Evolutionary conservation across 1,140 invertebrate species (phyloP).

Genomic region (Zaprionus gabonicus): DNA sequence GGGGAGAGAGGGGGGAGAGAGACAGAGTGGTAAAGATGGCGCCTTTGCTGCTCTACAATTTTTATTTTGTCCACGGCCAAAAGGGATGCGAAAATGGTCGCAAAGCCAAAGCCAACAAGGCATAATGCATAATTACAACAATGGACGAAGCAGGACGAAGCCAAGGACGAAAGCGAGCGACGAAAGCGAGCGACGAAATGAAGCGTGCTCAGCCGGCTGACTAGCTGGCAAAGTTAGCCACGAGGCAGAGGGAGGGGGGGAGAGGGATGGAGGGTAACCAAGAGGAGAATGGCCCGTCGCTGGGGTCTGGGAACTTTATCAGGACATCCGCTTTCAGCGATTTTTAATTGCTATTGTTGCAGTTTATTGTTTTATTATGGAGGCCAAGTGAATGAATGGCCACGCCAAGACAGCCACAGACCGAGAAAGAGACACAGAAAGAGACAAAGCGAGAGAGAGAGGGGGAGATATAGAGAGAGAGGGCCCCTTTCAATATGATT

Average conservation of each 20-base stretch:
- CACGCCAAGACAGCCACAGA: constrained; percentile 45
- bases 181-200: constrained; percentile 29
- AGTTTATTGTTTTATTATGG: constrained; percentile 82
- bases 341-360: constrained; percentile 82
- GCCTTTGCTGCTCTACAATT: constrained; percentile 12
- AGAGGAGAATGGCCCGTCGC: constrained; percentile 19
- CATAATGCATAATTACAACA: constrained; percentile 81
- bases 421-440: constrained; percentile 4
- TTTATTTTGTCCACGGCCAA: constrained; percentile 29
- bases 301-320: constrained; percentile 69
- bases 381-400: constrained; percentile 78
- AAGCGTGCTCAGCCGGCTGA: constrained; percentile 41
- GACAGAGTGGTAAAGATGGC: background rate
- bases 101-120: constrained; percentile 44
- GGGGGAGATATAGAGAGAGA: background rate
- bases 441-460: background rate
- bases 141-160: constrained; percentile 41
- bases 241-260: no score
- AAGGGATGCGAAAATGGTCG: constrained; percentile 32
- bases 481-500: constrained; percentile 58
- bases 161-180: constrained; percentile 56
- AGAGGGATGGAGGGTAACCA: no score
- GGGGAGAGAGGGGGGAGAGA: background rate
- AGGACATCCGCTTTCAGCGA: constrained; percentile 81
- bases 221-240: constrained; percentile 29